A percentile compares a stretch with the other conserved stretches of the same genome.
Conservation (phyloP, 1,140 invertebrate species). For the Meteorus sp. region DNA sequence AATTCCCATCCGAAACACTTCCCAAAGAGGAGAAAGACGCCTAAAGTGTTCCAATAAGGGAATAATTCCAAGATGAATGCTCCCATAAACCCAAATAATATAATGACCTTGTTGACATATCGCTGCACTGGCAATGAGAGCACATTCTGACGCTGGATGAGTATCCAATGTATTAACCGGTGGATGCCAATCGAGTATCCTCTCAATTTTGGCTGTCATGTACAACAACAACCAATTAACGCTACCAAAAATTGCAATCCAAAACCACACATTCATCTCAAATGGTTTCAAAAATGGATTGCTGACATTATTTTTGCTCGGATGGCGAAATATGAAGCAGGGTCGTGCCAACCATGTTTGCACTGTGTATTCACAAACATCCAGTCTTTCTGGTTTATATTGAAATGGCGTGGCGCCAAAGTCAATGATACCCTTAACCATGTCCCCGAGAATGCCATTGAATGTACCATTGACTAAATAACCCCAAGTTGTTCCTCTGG, state of each 20-base stretch:
- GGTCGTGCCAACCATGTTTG: conserved; percentile 63
- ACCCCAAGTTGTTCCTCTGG: conserved; percentile 65
- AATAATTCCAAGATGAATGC: no score
- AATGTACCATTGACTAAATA: conserved; percentile 66
- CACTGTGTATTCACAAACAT: conserved; percentile 64
- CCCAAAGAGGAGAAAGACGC: no score
- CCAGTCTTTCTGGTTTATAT: conserved; percentile 62
- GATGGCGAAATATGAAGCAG: conserved; percentile 68
- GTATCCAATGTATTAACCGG: conserved; percentile 20
- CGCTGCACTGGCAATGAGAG: conserved; percentile 51
- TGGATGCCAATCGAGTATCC: conserved; percentile 11
- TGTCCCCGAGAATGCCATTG: conserved; percentile 67
- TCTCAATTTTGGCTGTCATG: conserved; percentile 30
- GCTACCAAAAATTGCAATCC: conserved; percentile 27
- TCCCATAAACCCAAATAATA: no score
- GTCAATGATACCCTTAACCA: conserved; percentile 64
- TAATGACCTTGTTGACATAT: conserved; percentile 61
- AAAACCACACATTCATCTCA: conserved; percentile 37
- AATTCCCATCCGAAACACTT: no score
- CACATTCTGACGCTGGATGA: conserved; percentile 37
- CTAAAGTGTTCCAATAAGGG: no score
- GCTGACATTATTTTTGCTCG: conserved; percentile 62
- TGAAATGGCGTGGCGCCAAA: conserved; percentile 66
- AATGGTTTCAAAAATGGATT: conserved; percentile 55
- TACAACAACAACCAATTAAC: conserved; percentile 37